Conservation (phyloP, 2,888 invertebrate species). For the Drosophila monieri region DNA sequence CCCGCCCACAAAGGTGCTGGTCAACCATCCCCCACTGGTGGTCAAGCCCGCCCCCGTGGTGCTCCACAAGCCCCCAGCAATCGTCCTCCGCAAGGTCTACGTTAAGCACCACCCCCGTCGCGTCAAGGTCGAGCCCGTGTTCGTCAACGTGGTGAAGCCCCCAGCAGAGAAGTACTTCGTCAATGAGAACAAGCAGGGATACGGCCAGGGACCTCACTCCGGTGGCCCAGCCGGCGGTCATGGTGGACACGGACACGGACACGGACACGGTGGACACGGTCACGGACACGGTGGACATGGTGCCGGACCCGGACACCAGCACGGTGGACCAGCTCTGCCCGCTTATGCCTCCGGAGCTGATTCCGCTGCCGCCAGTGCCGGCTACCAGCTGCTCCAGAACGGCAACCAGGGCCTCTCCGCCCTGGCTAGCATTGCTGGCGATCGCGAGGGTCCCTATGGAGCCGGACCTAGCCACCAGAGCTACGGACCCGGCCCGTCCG, state of each 20-base stretch:
- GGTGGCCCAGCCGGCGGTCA: conserved; percentile 12
- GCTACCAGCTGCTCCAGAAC: conserved; percentile 76
- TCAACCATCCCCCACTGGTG: conserved; percentile 83
- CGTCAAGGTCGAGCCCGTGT: conserved; percentile 83
- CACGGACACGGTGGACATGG: conserved; percentile 40
- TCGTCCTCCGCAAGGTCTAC: conserved; percentile 82
- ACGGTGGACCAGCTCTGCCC: conserved; percentile 57
- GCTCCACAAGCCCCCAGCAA: conserved; percentile 83
- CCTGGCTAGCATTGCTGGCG: conserved; percentile 69
- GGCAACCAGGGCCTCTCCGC: conserved; percentile 75
- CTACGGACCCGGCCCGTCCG: conserved; percentile 50
- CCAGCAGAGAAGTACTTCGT: conserved; percentile 83
- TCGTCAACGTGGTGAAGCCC: conserved; percentile 83
- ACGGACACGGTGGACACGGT: conserved; percentile 18
- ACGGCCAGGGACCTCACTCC: conserved; percentile 47
- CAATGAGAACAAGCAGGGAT: conserved; percentile 81
- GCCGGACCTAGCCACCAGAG: conserved; percentile 34
- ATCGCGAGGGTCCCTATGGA: conserved; percentile 60
- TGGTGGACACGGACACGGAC: conserved; percentile 34
- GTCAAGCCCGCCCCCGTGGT: conserved; percentile 83
- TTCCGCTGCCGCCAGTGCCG: conserved; percentile 70
- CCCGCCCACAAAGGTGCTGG: conserved; percentile 82
- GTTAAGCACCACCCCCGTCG: conserved; percentile 82
- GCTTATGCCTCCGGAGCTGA: conserved; percentile 71
- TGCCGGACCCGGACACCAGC: conserved; percentile 39